Evolutionary conservation across 2,113 vertebrate species (phyloP).

Genomic region (Dendropsophus ebraccatus): DNA sequence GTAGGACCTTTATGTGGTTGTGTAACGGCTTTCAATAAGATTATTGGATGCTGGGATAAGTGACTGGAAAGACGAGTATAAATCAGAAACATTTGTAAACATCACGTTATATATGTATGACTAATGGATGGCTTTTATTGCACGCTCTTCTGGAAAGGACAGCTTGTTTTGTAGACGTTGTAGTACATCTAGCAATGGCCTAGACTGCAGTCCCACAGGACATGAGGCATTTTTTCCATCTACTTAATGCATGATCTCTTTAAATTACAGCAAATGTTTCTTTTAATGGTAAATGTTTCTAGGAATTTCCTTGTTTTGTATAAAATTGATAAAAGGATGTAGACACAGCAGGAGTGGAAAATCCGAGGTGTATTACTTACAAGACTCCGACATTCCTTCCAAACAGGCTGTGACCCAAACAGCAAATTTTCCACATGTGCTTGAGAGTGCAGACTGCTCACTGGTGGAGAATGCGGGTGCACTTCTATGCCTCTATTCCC

Average conservation of each 20-base stretch:
- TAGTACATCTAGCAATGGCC: slow-evolving; percentile 63
- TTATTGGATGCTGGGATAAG: slow-evolving; percentile 54
- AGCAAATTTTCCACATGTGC: slow-evolving; percentile 46
- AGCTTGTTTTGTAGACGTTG: slow-evolving; percentile 63
- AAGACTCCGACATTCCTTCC: slow-evolving; percentile 56
- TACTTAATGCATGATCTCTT: slow-evolving; percentile 66
- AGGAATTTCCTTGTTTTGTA: slow-evolving; percentile 66
- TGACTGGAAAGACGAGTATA: slow-evolving; percentile 55
- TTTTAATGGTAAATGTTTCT: slow-evolving; percentile 66
- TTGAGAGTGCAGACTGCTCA: neutral
- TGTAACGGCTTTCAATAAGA: slow-evolving; percentile 14
- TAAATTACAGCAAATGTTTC: slow-evolving; percentile 63
- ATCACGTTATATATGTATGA: slow-evolving; percentile 61
- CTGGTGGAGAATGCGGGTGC: neutral
- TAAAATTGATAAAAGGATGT: slow-evolving; percentile 66
- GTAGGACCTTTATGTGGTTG: neutral
- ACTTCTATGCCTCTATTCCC: neutral
- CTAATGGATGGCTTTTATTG: slow-evolving; percentile 66
- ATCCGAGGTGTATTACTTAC: slow-evolving; percentile 60
- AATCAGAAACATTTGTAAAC: slow-evolving; percentile 63
- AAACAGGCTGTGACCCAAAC: slow-evolving; percentile 57
- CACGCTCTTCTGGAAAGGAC: slow-evolving; percentile 54
- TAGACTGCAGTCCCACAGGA: slow-evolving; percentile 63
- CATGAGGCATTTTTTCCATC: slow-evolving; percentile 62
- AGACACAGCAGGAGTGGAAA: slow-evolving; percentile 64